Evolutionary conservation across 2,113 vertebrate species (phyloP).

Genomic region (Sander lucioperca): DNA sequence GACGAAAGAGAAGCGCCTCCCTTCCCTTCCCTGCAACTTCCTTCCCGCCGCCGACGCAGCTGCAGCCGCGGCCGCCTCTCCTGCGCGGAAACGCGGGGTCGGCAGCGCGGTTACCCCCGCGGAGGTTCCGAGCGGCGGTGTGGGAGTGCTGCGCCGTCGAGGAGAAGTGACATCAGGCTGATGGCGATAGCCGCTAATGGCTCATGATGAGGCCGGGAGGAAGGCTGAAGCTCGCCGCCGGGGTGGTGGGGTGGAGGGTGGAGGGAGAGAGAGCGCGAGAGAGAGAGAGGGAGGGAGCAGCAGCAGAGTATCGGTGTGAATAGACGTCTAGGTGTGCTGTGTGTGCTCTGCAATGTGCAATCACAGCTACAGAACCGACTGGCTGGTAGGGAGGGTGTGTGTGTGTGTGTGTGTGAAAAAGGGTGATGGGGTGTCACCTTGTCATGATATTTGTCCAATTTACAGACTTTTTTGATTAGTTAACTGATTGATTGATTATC

Average conservation of each 20-base stretch:
- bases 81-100: slow-evolving; percentile 46
- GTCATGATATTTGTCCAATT: not conserved
- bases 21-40: not conserved
- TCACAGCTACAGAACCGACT: slow-evolving; percentile 12
- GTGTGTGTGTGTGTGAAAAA: slow-evolving; percentile 7
- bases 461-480: not conserved
- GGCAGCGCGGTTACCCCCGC: slow-evolving; percentile 58
- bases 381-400: not conserved
- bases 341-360: slow-evolving; percentile 42
- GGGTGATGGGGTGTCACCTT: not conserved
- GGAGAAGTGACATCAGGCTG: slow-evolving; percentile 74
- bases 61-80: slow-evolving; percentile 37
- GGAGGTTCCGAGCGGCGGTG: slow-evolving; percentile 60
- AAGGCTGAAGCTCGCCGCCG: slow-evolving; percentile 55
- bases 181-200: slow-evolving; percentile 43
- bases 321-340: slow-evolving; percentile 32
- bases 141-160: slow-evolving; percentile 57
- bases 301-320: slow-evolving; percentile 25
- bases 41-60: slow-evolving; percentile 16
- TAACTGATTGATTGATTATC: not conserved
- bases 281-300: slow-evolving; percentile 19
- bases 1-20: slow-evolving; percentile 24
- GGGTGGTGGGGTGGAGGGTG: not conserved
- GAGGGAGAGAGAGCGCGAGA: not conserved
- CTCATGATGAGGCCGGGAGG: slow-evolving; percentile 56